phyloP scores from a whole-genome alignment of 1,140 invertebrate species.

The Zaprionus ghesquierei region DNA sequence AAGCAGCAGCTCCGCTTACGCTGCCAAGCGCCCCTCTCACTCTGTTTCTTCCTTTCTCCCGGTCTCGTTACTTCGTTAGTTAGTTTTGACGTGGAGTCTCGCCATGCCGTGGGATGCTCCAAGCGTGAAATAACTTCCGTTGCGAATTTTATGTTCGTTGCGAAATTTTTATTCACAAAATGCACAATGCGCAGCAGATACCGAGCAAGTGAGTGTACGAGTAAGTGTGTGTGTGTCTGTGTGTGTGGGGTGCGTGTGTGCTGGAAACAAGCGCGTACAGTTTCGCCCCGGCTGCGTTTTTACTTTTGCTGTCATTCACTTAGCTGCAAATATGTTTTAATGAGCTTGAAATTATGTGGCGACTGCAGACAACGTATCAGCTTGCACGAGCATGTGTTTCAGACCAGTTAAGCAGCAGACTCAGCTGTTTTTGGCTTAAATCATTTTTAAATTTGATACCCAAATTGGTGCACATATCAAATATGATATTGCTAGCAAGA shows the following conservation, averaged over 20 bases:
- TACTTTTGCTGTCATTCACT: conserved; percentile 36
- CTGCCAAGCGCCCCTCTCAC: not conserved
- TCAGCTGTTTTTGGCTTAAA: not conserved
- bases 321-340: conserved; percentile 59
- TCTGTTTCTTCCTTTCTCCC: not conserved
- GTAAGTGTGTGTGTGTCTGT: not conserved
- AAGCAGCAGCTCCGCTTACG: conserved; percentile 24
- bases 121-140: conserved; percentile 81
- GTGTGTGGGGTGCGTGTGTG: not conserved
- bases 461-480: not conserved
- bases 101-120: conserved; percentile 19
- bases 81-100: conserved; percentile 62
- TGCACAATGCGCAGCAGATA: conserved; percentile 70
- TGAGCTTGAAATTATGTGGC: conserved; percentile 69
- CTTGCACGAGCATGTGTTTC: not conserved
- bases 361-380: conserved; percentile 23
- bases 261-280: conserved; percentile 3
- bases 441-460: not conserved
- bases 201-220: conserved; percentile 11
- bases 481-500: no score
- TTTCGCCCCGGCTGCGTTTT: conserved; percentile 35
- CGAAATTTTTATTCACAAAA: conserved; percentile 73
- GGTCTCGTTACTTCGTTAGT: conserved; percentile 67
- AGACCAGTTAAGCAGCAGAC: not conserved
- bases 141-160: conserved; percentile 78